Evolutionary conservation across 2,113 vertebrate genomes (phyloP), one percentile per base, ranked within the genome.

Genomic region (Calyptomena viridis): DNA sequence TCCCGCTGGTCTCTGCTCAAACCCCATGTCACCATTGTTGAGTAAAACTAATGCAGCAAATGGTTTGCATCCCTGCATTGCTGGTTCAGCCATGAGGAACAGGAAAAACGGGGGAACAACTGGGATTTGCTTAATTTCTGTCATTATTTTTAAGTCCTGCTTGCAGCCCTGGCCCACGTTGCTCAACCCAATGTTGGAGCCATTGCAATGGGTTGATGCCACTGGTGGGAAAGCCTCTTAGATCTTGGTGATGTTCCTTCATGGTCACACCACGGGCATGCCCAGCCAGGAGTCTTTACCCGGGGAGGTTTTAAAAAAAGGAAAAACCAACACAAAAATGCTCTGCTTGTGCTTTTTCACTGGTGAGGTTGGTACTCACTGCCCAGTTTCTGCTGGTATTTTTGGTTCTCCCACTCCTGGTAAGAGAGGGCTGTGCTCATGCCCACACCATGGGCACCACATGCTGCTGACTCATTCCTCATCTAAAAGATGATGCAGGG

Each of bases 21-120:
- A 2, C 14, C 33, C 23, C 4, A 8, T 3, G 20, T 10, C 22
- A 4, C 15, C 15, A 2, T 3, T 0, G 0, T 1, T 6, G 7
- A 59, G 40, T 39, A 77, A 28, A 64, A 88, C 18, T 37, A 47
- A 12, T 0, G 4, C 23, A 35, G 30, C 22, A 82, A 95, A 80
- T 0, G 1, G 66, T 82, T 94, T 39, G 59, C 84, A 87, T 35
- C 83, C 52, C 86, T 49, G 3, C 53, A 1, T 0, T 25, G 44
- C 35, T 14, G 2, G 5, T 12, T 21, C 20, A 10, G 62, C 62
- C 62, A 22, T 7, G 39, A 77, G 31, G 14, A 68, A 18, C 5
- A 5, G 55, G 23, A 22, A 56, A 83, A 60, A 6, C 7, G 14
- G 8, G 9, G 24, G 40, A 55, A 66, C 1, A 66, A n/a, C 1